Percentiles rank a stretch among this genome's conserved stretches.
Conservation (phyloP, 2,113 vertebrate genomes). For the Pycnonotus jocosus region DNA sequence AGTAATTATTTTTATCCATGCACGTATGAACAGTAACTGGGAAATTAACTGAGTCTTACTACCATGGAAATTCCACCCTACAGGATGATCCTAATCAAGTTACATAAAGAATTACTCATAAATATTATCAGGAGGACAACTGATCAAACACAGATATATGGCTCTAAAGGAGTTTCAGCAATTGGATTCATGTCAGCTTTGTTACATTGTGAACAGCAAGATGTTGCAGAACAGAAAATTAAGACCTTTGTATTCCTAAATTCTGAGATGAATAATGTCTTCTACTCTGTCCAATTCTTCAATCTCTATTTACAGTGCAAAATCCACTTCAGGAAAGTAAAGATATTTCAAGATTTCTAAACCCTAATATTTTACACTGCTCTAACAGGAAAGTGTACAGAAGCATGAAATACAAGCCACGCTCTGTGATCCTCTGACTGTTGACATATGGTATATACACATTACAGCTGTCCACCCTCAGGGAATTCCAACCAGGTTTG, state of each 20-base stretch:
- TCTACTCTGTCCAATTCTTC: not conserved
- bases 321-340: not conserved
- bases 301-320: not conserved
- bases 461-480: not conserved
- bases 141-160: not conserved
- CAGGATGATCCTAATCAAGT: not conserved
- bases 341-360: not conserved
- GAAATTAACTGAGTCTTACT: not conserved
- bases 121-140: not conserved
- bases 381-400: not conserved
- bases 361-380: not conserved
- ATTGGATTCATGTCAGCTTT: not conserved
- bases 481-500: not conserved
- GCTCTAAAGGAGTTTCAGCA: not conserved
- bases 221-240: not conserved
- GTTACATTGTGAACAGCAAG: not conserved
- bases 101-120: not conserved
- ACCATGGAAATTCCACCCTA: not conserved
- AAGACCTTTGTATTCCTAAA: not conserved
- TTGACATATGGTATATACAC: accelerated
- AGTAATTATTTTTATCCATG: not conserved
- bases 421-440: not conserved
- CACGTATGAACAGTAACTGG: not conserved
- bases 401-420: not conserved
- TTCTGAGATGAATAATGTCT: not conserved